Percentiles rank a stretch among this genome's conserved stretches.
phyloP scores from a whole-genome alignment of 2,888 invertebrate species.

The Pristionchus fissidentatus region DNA sequence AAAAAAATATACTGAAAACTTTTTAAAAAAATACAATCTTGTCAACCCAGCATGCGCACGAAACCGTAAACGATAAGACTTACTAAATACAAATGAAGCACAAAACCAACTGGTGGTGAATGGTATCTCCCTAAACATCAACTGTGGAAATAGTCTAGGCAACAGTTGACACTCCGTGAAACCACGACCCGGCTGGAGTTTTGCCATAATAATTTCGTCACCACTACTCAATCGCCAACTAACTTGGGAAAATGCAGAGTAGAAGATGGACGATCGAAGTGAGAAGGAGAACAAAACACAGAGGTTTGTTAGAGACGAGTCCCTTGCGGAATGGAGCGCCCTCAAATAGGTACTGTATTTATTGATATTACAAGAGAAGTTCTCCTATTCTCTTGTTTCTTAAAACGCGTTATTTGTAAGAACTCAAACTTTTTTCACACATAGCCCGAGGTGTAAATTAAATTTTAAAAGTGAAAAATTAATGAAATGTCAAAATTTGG shows the following conservation, averaged over 20 bases:
- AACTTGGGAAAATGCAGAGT: neutral
- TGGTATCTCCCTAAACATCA: neutral
- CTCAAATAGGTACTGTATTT: too few relatives aligned
- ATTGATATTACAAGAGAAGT: too few relatives aligned
- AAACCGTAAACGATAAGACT: neutral
- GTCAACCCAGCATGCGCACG: too few relatives aligned
- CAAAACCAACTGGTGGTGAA: neutral
- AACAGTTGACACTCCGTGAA: neutral
- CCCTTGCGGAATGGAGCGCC: constrained; percentile 54
- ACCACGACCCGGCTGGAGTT: neutral
- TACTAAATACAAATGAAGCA: neutral
- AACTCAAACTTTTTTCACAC: too few relatives aligned
- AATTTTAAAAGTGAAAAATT: too few relatives aligned
- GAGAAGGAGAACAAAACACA: constrained; percentile 47
- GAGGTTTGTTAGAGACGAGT: constrained; percentile 52
- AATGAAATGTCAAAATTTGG: too few relatives aligned
- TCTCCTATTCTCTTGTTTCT: too few relatives aligned
- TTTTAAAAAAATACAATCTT: neutral
- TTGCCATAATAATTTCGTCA: neutral
- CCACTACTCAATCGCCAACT: too few relatives aligned
- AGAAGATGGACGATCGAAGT: constrained; percentile 16
- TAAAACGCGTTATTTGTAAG: too few relatives aligned
- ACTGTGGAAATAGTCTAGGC: neutral
- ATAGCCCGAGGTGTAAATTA: too few relatives aligned
- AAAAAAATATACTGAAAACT: neutral